Conservation (phyloP, 2,888 invertebrate species). For the Andrena trimmerana region DNA sequence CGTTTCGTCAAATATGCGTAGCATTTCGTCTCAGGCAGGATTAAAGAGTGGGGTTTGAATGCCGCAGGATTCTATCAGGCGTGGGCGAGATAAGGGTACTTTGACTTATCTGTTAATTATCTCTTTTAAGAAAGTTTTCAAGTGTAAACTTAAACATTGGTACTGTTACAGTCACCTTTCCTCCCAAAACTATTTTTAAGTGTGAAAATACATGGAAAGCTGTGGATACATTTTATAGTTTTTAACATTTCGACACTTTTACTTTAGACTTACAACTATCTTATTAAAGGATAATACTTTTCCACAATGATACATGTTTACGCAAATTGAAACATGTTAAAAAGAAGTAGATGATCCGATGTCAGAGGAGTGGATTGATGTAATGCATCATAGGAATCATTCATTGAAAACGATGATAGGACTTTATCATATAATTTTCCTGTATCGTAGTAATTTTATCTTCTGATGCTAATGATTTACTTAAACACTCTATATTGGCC, state of each 20-base stretch:
- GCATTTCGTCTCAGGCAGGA: background rate
- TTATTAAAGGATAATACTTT: background rate
- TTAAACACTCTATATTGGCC: background rate
- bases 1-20: background rate
- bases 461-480: background rate
- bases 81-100: background rate
- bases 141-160: background rate
- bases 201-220: too few relatives aligned
- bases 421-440: background rate
- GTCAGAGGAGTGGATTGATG: background rate
- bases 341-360: background rate
- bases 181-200: too few relatives aligned
- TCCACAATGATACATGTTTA: background rate
- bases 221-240: too few relatives aligned
- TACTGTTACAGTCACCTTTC: background rate
- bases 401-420: background rate
- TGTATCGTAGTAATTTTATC: background rate
- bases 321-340: background rate
- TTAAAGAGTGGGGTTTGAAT: conserved; percentile 2
- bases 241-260: too few relatives aligned
- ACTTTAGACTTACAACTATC: background rate
- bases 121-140: background rate
- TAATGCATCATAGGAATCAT: background rate
- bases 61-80: background rate
- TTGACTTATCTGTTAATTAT: background rate